Base-by-base conservation (phyloP, 2,888 invertebrate genomes). In the Lasius platythorax region DNA sequence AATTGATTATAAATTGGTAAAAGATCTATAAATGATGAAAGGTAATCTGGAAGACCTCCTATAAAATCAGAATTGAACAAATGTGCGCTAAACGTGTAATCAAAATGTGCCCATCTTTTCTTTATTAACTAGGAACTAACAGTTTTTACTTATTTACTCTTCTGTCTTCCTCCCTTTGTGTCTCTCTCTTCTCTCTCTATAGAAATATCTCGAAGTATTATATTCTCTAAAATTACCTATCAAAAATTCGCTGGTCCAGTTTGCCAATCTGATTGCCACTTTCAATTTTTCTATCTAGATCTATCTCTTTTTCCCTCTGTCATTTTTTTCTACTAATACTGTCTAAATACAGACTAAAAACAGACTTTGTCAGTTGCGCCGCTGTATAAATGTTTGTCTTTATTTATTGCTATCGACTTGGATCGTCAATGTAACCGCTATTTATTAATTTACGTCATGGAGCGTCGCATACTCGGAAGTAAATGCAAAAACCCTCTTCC, bases 41-140 rank as follows among this genome's bases (percentile, higher is more conserved):
- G 28, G 23, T 28, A 1, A 8, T 37, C n/a, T 37, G 28, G n/a
- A 61, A 61, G 0, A 23, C 33, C 28, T 28, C 15, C 40, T 30
- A 70, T 56, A 56, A 70, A 30, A 46, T 46, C 18, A 61, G 18
- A 50, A 28, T 61, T 81, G 28, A 61, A 79, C 73, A 53, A 79
- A 72, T 15, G 37, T 61, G 28, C 40, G 73, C 73, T 73, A 81
- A 73, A 81, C 61, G 6, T 46, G 8, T 46, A 63, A 73, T 61
- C 72, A 23, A 61, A 73, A 61, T 28, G 46, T 92, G 91, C 92
- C 92, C 90, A 92, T 92, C 89, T 90, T 82, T 78, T 58, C 43
- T 81, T 73, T 83, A 88, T 90, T 90, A 91, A 90, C 91, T 91
- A 93, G 92, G 91, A 94, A 92, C 92, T 92, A 91, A 90, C 87